A percentile compares a stretch with the other conserved stretches of the same genome.
These are phyloP conservation scores for Columba guinea DNA, from an alignment of 2,797 vertebrate genomes.

Conservation along the genomic window DNA sequence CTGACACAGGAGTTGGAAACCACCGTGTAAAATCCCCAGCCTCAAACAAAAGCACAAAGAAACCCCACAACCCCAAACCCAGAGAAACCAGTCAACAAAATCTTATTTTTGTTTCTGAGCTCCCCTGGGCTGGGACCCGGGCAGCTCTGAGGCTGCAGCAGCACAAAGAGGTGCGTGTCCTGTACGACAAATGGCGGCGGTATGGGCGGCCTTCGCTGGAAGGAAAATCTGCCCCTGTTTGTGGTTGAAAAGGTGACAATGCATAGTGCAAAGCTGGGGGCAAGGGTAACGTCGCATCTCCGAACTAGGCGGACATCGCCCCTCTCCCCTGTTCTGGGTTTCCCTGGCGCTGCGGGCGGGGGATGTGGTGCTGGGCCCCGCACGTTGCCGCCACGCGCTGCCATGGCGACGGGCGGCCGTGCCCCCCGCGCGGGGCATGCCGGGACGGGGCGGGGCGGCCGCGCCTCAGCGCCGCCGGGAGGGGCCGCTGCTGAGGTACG, in stretches of 20 bases:
- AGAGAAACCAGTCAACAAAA: not conserved
- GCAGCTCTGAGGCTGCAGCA: not conserved
- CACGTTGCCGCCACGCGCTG: not conserved
- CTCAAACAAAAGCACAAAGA: not conserved
- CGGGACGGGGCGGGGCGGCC: not conserved
- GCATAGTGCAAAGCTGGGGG: not conserved
- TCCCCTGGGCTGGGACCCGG: not conserved
- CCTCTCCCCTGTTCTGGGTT: not conserved
- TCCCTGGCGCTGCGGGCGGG: too few species aligned
- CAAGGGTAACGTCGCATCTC: not conserved
- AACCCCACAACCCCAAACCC: not conserved
- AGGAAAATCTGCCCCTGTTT: not conserved
- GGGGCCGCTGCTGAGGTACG: not conserved
- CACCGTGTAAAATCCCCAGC: not conserved
- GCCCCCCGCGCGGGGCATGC: not conserved
- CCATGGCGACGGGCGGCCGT: not conserved
- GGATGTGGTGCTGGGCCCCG: accelerated
- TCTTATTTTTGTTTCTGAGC: not conserved
- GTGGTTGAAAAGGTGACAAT: not conserved
- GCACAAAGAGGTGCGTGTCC: not conserved
- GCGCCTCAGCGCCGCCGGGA: not conserved
- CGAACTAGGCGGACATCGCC: not conserved
- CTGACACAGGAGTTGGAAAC: not conserved
- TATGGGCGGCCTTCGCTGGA: not conserved
- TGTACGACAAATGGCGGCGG: not conserved